Evolutionary conservation across 2,888 invertebrate genomes (phyloP).

Genomic region (Tetragnatha montana): DNA sequence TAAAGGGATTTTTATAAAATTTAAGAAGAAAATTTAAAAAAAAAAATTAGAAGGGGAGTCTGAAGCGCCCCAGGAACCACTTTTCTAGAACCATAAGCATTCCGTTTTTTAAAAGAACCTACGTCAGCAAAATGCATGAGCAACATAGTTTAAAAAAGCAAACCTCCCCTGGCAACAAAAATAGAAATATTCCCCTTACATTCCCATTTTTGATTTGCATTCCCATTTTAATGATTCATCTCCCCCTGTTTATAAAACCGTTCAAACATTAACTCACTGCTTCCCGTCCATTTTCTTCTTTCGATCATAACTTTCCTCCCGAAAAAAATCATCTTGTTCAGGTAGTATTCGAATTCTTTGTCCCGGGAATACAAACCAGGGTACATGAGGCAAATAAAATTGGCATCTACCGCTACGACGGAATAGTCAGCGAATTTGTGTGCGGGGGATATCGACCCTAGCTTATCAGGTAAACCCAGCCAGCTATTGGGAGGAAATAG

Average conservation of each 20-base stretch:
- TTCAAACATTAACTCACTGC: constrained; percentile 18
- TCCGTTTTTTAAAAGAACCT: too few species aligned
- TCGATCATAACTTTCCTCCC: neutral
- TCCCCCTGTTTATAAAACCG: neutral
- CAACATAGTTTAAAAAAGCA: neutral
- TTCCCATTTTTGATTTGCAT: neutral
- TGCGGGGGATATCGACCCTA: constrained; percentile 43
- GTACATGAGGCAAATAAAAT: constrained; percentile 31
- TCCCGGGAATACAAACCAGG: constrained; percentile 42
- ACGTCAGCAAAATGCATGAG: too few species aligned
- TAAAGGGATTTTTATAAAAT: too few species aligned
- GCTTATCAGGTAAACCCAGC: constrained; percentile 39
- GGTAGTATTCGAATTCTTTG: too few species aligned
- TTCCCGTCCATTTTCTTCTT: constrained; percentile 19
- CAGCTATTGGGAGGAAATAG: constrained; percentile 20
- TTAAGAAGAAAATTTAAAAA: too few species aligned
- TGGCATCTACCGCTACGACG: constrained; percentile 52
- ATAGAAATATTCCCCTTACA: neutral
- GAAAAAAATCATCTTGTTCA: neutral
- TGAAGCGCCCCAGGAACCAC: too few species aligned
- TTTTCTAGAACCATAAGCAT: too few species aligned
- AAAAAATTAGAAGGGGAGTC: too few species aligned
- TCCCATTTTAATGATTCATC: constrained; percentile 35
- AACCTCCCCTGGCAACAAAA: neutral
- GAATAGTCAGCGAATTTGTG: constrained; percentile 43